Conservation (phyloP, 2,113 vertebrate species). For the Equus przewalskii region DNA sequence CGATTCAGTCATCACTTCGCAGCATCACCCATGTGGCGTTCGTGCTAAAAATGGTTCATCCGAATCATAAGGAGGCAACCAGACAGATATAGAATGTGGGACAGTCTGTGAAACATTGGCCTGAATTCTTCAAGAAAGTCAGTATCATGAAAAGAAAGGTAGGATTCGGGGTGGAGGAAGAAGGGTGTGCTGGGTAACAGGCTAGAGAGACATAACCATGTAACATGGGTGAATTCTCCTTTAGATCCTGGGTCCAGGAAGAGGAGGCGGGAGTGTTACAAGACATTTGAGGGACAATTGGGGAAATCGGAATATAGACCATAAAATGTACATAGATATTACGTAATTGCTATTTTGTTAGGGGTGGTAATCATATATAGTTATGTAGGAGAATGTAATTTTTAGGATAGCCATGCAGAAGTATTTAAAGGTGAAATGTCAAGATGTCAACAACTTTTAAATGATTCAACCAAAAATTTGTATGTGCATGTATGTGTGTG, state of each 20-base stretch:
- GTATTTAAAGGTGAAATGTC: background rate
- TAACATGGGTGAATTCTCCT: background rate
- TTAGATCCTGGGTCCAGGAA: background rate
- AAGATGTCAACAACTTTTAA: background rate
- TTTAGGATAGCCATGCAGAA: background rate
- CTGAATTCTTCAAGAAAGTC: background rate
- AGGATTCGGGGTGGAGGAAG: background rate
- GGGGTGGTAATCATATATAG: background rate
- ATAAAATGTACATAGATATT: background rate
- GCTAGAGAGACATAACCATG: background rate
- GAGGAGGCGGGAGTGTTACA: no score
- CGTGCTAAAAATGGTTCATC: background rate
- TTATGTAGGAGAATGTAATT: background rate
- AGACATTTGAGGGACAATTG: background rate
- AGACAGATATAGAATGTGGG: background rate
- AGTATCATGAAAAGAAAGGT: background rate
- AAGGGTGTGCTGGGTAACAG: no score
- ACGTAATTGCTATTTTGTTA: background rate
- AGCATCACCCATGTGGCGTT: background rate
- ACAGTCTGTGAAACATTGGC: background rate
- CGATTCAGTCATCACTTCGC: background rate
- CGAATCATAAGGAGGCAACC: background rate
- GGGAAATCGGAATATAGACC: background rate
- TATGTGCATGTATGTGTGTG: background rate
- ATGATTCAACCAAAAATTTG: background rate